phyloP scores from a whole-genome alignment of 2,113 vertebrate genomes.

The Stigmatopora argus region DNA sequence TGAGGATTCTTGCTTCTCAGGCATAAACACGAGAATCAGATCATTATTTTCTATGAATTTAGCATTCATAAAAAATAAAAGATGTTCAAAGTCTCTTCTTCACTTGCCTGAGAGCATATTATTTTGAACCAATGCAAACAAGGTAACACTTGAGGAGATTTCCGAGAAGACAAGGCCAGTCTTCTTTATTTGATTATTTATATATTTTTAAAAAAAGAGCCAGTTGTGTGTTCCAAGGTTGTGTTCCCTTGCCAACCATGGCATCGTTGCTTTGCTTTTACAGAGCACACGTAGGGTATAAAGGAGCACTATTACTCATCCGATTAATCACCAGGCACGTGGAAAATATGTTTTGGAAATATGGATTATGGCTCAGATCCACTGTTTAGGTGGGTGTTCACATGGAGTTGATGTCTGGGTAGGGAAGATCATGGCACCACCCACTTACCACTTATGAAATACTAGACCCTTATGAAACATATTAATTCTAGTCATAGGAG shows the following conservation, averaged over 20 bases:
- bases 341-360: conserved; percentile 30
- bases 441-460: conserved; percentile 18
- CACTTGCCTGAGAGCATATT: too few relatives aligned
- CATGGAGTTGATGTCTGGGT: conserved; percentile 7
- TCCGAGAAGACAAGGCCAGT: too few relatives aligned
- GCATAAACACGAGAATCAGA: too few relatives aligned
- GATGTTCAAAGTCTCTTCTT: too few relatives aligned
- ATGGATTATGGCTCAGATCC: conserved; percentile 39
- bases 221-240: not conserved
- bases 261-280: conserved; percentile 43
- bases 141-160: not conserved
- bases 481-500: not conserved
- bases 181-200: too few relatives aligned
- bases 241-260: conserved; percentile 52
- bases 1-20: too few relatives aligned
- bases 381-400: conserved; percentile 11
- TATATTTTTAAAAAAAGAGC: not conserved
- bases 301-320: conserved; percentile 20
- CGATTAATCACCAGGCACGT: conserved; percentile 40
- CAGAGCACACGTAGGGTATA: conserved; percentile 2
- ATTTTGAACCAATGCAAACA: not conserved
- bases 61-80: too few relatives aligned
- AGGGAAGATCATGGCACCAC: conserved; percentile 8
- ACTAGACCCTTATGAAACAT: conserved; percentile 1
- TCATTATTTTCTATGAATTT: too few relatives aligned